Evolutionary conservation across 2,113 vertebrate genomes (phyloP).

Genomic region (Syngnathus scovelli): DNA sequence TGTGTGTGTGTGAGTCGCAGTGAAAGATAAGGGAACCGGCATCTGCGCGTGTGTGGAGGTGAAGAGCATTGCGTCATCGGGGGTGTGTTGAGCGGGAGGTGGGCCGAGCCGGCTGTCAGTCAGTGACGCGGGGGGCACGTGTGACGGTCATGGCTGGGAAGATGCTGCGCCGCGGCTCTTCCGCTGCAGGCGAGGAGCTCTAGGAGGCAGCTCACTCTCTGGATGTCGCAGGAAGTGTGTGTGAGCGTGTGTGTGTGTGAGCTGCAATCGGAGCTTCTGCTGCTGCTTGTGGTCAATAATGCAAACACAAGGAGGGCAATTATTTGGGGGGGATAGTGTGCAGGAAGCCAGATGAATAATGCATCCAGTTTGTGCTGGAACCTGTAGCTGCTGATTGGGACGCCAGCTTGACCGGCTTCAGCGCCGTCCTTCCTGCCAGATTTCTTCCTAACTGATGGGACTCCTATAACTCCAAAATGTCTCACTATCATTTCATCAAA

Average conservation of each 20-base stretch:
- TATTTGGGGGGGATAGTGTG: constrained; percentile 48
- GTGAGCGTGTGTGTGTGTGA: constrained; percentile 2
- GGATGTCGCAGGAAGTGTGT: constrained; percentile 28
- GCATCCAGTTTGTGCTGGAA: constrained; percentile 73
- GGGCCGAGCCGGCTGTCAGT: constrained; percentile 73
- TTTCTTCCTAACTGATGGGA: constrained; percentile 17
- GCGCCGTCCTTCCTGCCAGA: constrained; percentile 40
- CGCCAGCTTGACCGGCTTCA: constrained; percentile 28
- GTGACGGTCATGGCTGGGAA: constrained; percentile 65
- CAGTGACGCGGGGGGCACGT: constrained; percentile 76
- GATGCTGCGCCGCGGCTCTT: constrained; percentile 41
- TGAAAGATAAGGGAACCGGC: constrained; percentile 16
- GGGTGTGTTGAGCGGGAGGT: constrained; percentile 63
- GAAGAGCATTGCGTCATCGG: constrained; percentile 68
- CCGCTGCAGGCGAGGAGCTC: constrained; percentile 46
- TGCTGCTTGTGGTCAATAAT: constrained; percentile 67
- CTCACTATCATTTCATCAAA: constrained; percentile 95
- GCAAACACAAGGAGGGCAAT: constrained; percentile 65
- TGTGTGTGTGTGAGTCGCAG: constrained; percentile 14
- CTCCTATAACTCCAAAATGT: constrained; percentile 71
- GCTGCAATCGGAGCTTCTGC: constrained; percentile 12
- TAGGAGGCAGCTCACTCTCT: constrained; percentile 47
- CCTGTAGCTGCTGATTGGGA: constrained; percentile 57
- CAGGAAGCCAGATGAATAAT: constrained; percentile 74
- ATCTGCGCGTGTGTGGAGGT: constrained; percentile 15